A percentile compares a stretch with the other conserved stretches of the same genome.
Conservation (phyloP, 2,888 invertebrate species). For the Periphyllus acericola region DNA sequence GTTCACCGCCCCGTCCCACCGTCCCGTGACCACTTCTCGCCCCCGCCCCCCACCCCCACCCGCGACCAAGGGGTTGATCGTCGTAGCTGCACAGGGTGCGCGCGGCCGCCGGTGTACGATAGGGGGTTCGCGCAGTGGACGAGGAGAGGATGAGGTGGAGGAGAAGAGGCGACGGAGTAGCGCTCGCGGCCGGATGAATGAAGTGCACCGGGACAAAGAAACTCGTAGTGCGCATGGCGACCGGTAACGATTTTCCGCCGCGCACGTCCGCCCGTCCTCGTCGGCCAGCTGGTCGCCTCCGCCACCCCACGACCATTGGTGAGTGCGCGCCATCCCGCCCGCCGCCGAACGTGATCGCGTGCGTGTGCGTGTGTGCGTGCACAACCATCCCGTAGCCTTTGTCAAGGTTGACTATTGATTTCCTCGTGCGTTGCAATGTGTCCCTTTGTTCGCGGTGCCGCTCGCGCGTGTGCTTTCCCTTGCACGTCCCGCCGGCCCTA, state of each 20-base stretch:
- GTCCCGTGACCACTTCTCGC: not conserved
- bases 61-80: no score
- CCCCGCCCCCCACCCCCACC: not conserved
- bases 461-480: not conserved
- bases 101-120: not conserved
- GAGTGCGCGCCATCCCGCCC: not conserved
- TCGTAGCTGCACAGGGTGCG: no score
- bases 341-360: not conserved
- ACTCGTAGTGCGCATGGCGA: conserved; percentile 50
- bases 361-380: no score
- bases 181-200: conserved; percentile 51
- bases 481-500: not conserved
- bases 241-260: conserved; percentile 57
- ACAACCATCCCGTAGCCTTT: conserved; percentile 30
- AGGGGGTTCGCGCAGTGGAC: no score
- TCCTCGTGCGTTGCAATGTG: conserved; percentile 9
- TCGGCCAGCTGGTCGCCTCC: conserved; percentile 32
- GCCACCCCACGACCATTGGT: conserved; percentile 14
- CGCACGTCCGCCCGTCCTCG: conserved; percentile 3
- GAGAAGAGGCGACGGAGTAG: not conserved
- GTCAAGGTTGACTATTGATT: conserved; percentile 62
- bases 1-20: not conserved
- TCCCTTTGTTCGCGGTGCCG: conserved; percentile 46
- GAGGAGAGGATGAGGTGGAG: not conserved
- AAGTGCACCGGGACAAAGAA: conserved; percentile 61